Conservation (phyloP, 2,113 vertebrate species). For the Aegithalos caudatus region DNA sequence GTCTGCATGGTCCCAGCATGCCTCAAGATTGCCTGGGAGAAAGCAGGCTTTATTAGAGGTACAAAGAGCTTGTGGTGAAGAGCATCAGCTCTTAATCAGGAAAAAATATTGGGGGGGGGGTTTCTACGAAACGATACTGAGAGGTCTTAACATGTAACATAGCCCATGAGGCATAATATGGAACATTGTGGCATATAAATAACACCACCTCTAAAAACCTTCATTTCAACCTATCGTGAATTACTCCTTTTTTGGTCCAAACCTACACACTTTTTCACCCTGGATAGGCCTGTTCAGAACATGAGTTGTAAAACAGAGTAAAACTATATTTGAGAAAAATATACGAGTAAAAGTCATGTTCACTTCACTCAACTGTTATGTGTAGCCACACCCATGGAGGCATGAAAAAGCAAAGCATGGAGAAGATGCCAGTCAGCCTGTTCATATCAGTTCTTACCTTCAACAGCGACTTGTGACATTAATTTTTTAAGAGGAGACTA, state of each 20-base stretch:
- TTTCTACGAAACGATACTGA: not conserved
- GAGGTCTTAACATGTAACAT: accelerated
- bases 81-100: not conserved
- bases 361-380: not conserved
- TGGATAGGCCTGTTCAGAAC: not conserved
- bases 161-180: accelerated
- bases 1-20: slow-evolving; percentile 29
- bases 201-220: not conserved
- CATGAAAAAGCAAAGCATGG: not conserved
- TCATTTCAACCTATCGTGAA: not conserved
- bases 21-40: slow-evolving; percentile 57
- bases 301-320: not conserved
- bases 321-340: not conserved
- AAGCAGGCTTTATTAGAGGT: slow-evolving; percentile 68
- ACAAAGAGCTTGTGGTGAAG: slow-evolving; percentile 47
- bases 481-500: not conserved
- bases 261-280: not conserved
- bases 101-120: not conserved
- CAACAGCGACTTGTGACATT: not conserved
- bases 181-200: not conserved
- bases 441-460: not conserved
- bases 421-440: not conserved
- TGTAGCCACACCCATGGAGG: not conserved
- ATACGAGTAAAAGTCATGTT: not conserved
- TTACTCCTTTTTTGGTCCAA: not conserved